Evolutionary conservation across 2,797 vertebrate species (phyloP), one percentile per base, ranked within the genome.

Genomic region (Peromyscus nudipes): DNA sequence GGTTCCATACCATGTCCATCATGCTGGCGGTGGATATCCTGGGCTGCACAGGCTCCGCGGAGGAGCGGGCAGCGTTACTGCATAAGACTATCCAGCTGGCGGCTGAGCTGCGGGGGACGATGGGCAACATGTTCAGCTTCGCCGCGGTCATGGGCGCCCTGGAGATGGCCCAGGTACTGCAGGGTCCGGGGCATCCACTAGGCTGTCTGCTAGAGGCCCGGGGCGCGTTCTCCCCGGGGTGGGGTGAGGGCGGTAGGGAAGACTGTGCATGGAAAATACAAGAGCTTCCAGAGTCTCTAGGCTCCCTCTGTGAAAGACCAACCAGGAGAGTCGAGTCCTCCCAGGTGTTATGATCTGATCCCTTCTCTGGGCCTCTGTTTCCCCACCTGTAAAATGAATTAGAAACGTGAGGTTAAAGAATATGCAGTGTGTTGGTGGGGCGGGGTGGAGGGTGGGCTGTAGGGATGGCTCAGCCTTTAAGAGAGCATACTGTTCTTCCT

Each of bases 51-150:
- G 99, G 99, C 65, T 99, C 99, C 86, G 99, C 98, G 0, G 99
- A 99, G 98, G 99, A 99, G 98, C 98, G 99, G 57, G 99, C 99
- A 0, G 99, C 99, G 1, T 99, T 99, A 81, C 99, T 99, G 34
- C 99, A 99, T 98, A 99, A 99, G 98, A 99, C 99, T 98, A 99
- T 99, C 98, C 99, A 99, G 96, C 97, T 99, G 98, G 99, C 99
- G 0, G 99, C 99, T 0, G 99, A 99, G 98, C 98, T 99, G 92
- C 99, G 99, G 96, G 99, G 99, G 97, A 99, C 98, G 96, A 99
- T 99, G 99, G 99, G 99, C 23, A 99, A 99, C 98, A 99, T 99
- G 99, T 99, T 99, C 97, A 99, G 99, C 89, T 99, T 99, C 5
- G 99, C 99, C 0, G 99, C 99, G 0, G 99, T 99, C 98, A 99